Evolutionary conservation across 2,113 vertebrate species (phyloP), one percentile per base, ranked within the genome.

Genomic region (Bagarius yarrelli): DNA sequence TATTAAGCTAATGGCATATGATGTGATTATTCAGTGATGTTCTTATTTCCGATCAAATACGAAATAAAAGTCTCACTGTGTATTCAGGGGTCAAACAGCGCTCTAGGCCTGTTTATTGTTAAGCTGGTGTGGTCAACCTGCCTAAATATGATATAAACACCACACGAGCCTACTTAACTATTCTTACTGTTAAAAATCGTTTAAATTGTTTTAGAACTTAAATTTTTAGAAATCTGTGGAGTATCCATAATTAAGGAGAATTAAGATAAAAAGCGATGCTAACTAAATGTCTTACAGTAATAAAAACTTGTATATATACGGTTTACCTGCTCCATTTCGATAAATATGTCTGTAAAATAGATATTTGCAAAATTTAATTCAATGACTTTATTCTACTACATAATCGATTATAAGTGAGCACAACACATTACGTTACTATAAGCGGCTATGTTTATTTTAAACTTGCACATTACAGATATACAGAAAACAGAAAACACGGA

Each of bases 101-200:
- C 60, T 67, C 21, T 6, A 55, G 76, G 47, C 61, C 76, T 78
- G 76, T 18, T 78, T 61, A 78, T 32, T 21, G 52, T 73, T 55
- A 8, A 52, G n/a, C 69, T 72, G 70, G 0, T 32, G 44, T 78
- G 8, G 6, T 57, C 16, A 27, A 30, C 27, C 27, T 55, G 27
- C 27, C 16, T 23, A 53, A 34, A 21, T 23, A 27, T 34, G 5
- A 73, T 23, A 34, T 32, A 0, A 55, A 23, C 16, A 23, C 32
- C 4, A 55, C 27, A 34, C 34, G 70, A 30, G 27, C 50, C 27
- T 32, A 23, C 27, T 9, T 55, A 73, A 34, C 16, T 3, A 27
- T 27, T 70, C 8, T 16, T 50, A 70, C n/a, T 0, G n/a, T 72
- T 72, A 14, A 21, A 55, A 27, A 8, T 0, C n/a, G 25, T 21